A percentile compares a stretch with the other conserved stretches of the same genome.
phyloP scores from a whole-genome alignment of 2,888 invertebrate genomes.

The Lasius fuliginosus region DNA sequence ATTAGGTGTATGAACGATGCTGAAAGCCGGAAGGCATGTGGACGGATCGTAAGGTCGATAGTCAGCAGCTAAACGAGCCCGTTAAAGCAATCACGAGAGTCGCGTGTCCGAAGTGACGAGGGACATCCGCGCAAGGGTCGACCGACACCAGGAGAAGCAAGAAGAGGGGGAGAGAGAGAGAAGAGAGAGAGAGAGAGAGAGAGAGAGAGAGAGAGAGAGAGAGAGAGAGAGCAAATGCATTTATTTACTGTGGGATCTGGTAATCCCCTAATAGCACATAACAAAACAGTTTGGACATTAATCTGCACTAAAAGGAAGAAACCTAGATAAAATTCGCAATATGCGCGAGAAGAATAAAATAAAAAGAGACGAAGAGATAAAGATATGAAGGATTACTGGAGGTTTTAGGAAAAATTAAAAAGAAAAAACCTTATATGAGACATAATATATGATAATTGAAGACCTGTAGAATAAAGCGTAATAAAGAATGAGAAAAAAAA shows the following conservation, averaged over 20 bases:
- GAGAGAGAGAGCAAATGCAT: background rate
- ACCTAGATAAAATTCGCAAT: slow-evolving; percentile 7
- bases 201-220: background rate
- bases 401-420: background rate
- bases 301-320: slow-evolving; percentile 17
- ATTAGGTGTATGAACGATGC: slow-evolving; percentile 25
- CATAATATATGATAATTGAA: background rate
- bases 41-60: slow-evolving; percentile 68
- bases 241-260: slow-evolving; percentile 23
- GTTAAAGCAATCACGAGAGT: slow-evolving; percentile 72
- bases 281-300: slow-evolving; percentile 36
- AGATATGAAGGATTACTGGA: background rate
- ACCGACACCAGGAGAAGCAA: background rate
- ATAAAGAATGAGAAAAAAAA: background rate
- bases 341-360: background rate
- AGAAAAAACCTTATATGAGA: background rate
- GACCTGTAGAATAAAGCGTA: background rate
- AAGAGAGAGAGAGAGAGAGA: background rate
- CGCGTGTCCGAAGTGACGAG: slow-evolving; percentile 72
- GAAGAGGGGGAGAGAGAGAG: background rate
- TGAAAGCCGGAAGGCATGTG: slow-evolving; percentile 48
- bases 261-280: slow-evolving; percentile 21
- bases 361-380: slow-evolving; percentile 6
- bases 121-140: slow-evolving; percentile 67
- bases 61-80: slow-evolving; percentile 72